These are phyloP conservation scores for Drosophila pseudotakahashii DNA, from an alignment of 2,888 invertebrate genomes.

Conservation along the genomic window DNA sequence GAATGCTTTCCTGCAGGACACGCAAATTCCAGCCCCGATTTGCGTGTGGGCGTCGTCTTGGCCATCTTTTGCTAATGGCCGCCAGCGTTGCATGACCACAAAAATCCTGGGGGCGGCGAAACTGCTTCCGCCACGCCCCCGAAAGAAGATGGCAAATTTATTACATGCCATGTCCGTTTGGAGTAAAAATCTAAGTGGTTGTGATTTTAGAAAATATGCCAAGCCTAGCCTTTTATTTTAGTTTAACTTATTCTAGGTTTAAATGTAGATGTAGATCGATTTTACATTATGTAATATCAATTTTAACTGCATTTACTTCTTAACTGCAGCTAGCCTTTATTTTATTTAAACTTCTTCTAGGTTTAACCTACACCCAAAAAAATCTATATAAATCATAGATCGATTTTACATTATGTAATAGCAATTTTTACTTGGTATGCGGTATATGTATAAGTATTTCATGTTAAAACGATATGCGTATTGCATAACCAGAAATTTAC, in stretches of 20 bases:
- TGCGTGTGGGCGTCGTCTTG: slow-evolving; percentile 19
- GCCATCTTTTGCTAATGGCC: slow-evolving; percentile 20
- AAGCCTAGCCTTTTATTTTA: background rate
- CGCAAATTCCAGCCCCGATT: background rate
- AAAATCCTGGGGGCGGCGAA: slow-evolving; percentile 9
- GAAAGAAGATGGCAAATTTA: slow-evolving; percentile 20
- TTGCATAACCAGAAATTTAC: no score
- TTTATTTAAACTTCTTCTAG: no score
- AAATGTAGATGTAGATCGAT: no score
- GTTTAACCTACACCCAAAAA: no score
- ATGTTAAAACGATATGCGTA: no score
- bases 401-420: no score
- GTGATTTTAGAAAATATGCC: background rate
- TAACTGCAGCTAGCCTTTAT: no score
- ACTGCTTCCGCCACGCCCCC: slow-evolving; percentile 11
- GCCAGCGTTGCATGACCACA: slow-evolving; percentile 20
- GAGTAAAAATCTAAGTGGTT: slow-evolving; percentile 12
- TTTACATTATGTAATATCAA: no score
- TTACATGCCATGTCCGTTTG: slow-evolving; percentile 23
- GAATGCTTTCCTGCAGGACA: slow-evolving; percentile 7
- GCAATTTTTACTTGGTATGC: no score
- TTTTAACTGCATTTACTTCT: no score
- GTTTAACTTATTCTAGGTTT: background rate
- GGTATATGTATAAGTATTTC: no score
- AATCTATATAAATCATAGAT: no score